Evolutionary conservation across 2,888 invertebrate genomes (phyloP).

Genomic region (Odontomyia ornata): DNA sequence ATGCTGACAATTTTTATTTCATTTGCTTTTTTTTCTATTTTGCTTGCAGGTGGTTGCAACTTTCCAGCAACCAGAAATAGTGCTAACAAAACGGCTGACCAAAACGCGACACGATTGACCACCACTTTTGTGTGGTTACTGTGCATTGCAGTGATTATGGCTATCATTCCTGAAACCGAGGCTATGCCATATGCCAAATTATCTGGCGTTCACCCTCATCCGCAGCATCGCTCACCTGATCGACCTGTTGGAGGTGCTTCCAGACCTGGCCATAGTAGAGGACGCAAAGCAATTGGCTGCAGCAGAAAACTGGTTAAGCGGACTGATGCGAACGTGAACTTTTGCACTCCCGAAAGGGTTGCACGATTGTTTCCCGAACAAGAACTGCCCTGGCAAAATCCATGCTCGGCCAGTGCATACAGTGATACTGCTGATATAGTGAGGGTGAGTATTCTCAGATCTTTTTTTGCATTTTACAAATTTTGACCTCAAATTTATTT

Average conservation of each 20-base stretch:
- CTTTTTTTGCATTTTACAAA: not conserved
- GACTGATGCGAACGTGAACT: not conserved
- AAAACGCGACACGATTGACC: not conserved
- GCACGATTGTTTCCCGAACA: not conserved
- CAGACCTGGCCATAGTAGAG: not conserved
- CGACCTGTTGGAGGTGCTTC: not conserved
- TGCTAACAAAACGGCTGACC: constrained; percentile 58
- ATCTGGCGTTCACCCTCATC: not conserved
- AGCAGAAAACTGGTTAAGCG: constrained; percentile 8
- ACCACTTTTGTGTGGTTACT: constrained; percentile 49
- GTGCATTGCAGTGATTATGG: constrained; percentile 47
- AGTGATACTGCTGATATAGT: not conserved
- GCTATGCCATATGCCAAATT: not conserved
- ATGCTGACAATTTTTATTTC: constrained; percentile 48
- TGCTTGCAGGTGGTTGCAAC: constrained; percentile 56
- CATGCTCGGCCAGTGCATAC: constrained; percentile 23
- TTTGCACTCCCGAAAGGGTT: not conserved
- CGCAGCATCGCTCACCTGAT: not conserved
- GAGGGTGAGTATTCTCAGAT: constrained; percentile 10
- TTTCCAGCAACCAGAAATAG: constrained; percentile 54
- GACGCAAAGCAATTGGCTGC: not conserved
- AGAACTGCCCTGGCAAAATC: constrained; percentile 21
- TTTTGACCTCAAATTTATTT: not conserved
- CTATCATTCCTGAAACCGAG: constrained; percentile 28
- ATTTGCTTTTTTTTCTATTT: constrained; percentile 47